Percentiles rank a stretch among this genome's conserved stretches.
These are phyloP conservation scores for Drosophila pseudotalamancana DNA, from an alignment of 2,888 invertebrate genomes.

Conservation along the genomic window DNA sequence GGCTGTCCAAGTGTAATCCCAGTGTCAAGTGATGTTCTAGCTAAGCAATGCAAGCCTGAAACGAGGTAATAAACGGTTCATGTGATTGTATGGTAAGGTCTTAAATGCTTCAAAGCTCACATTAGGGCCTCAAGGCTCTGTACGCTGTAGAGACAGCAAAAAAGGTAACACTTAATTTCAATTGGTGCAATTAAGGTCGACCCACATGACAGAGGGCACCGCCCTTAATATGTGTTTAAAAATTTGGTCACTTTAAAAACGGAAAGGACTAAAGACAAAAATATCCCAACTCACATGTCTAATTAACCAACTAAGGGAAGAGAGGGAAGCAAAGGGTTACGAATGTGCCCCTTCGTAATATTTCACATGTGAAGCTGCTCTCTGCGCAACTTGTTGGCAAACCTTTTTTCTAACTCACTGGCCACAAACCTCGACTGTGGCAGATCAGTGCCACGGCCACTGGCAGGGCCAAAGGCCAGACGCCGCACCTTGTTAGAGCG, in stretches of 20 bases:
- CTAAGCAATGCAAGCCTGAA: slow-evolving; percentile 18
- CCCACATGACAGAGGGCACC: slow-evolving; percentile 44
- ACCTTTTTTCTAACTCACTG: slow-evolving; percentile 75
- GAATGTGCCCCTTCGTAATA: slow-evolving; percentile 15
- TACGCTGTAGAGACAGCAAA: slow-evolving; percentile 30
- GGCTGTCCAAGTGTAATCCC: slow-evolving; percentile 20
- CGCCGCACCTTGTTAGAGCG: slow-evolving; percentile 59
- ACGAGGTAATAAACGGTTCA: slow-evolving; percentile 57
- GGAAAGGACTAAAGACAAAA: slow-evolving; percentile 25
- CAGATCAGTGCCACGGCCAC: slow-evolving; percentile 51
- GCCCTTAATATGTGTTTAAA: slow-evolving; percentile 72
- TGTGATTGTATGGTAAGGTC: slow-evolving; percentile 54
- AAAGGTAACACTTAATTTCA: slow-evolving; percentile 75
- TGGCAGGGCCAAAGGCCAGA: slow-evolving; percentile 55
- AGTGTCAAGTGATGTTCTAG: slow-evolving; percentile 9
- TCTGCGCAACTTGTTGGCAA: slow-evolving; percentile 60
- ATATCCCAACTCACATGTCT: slow-evolving; percentile 73
- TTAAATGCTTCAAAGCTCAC: slow-evolving; percentile 35
- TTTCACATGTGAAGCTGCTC: slow-evolving; percentile 51
- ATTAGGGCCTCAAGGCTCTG: slow-evolving; percentile 15
- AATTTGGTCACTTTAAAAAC: slow-evolving; percentile 59
- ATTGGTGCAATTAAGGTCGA: slow-evolving; percentile 73
- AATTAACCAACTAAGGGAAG: slow-evolving; percentile 59
- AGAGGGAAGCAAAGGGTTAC: slow-evolving; percentile 28
- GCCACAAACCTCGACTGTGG: slow-evolving; percentile 60